phyloP scores from a whole-genome alignment of 2,113 vertebrate species.

The Thalassoma bifasciatum region DNA sequence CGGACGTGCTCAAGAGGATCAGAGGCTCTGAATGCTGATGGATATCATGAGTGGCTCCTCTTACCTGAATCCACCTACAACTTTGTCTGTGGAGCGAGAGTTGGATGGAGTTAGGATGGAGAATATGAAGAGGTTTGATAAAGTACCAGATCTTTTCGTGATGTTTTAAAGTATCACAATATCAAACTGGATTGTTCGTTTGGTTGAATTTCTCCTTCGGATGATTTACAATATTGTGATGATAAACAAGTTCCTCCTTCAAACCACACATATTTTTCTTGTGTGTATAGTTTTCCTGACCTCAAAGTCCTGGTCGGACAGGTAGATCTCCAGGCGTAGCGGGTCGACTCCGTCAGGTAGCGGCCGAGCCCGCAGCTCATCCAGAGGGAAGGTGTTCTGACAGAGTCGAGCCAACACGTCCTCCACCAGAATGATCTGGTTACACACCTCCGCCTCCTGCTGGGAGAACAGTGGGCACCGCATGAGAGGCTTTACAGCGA shows the following conservation, averaged over 20 bases:
- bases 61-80: conserved; percentile 79
- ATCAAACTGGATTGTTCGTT: no score
- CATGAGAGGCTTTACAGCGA: neutral
- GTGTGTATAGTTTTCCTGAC: conserved; percentile 75
- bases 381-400: conserved; percentile 90
- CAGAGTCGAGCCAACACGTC: conserved; percentile 93
- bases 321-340: conserved; percentile 95
- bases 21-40: conserved; percentile 10
- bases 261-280: no score
- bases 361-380: conserved; percentile 90
- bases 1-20: conserved; percentile 43
- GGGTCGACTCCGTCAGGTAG: conserved; percentile 96
- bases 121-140: no score
- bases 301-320: conserved; percentile 95
- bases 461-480: neutral
- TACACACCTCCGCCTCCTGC: conserved; percentile 94
- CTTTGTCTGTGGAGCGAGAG: conserved; percentile 72
- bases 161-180: no score
- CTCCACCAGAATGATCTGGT: conserved; percentile 97
- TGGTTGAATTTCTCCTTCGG: neutral
- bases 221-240: no score
- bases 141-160: no score
- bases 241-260: no score
- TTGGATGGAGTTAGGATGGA: conserved; percentile 70
- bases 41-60: conserved; percentile 60